Conservation (phyloP, 2,888 invertebrate species). For the Archips xylosteana region DNA sequence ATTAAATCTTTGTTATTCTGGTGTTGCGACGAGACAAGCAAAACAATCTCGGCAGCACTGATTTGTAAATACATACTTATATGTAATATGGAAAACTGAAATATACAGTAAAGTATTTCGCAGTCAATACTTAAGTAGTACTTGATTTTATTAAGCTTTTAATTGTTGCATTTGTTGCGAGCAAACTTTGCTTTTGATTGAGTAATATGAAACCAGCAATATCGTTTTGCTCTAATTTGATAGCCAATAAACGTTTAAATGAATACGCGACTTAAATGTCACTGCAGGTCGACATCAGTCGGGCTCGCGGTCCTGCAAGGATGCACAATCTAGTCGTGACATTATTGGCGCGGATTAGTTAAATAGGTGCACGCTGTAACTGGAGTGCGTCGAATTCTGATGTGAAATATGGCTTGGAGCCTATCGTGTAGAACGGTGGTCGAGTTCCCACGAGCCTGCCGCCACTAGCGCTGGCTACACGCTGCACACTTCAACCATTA, state of each 20-base stretch:
- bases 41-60: background rate
- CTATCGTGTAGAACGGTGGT: slow-evolving; percentile 56
- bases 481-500: slow-evolving; percentile 9
- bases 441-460: slow-evolving; percentile 72
- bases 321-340: slow-evolving; percentile 78
- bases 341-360: slow-evolving; percentile 66
- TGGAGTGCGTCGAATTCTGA: slow-evolving; percentile 70
- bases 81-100: background rate
- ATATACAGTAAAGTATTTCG: background rate
- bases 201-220: background rate
- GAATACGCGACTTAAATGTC: slow-evolving; percentile 49
- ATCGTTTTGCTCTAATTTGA: slow-evolving; percentile 4
- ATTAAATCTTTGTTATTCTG: background rate
- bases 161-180: background rate
- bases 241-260: slow-evolving; percentile 30
- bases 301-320: slow-evolving; percentile 61
- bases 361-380: slow-evolving; percentile 60
- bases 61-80: background rate
- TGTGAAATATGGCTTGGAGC: slow-evolving; percentile 71
- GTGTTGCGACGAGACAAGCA: background rate
- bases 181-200: background rate
- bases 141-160: background rate
- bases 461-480: slow-evolving; percentile 3
- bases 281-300: slow-evolving; percentile 56
- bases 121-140: background rate